These are phyloP conservation scores for Nycticorax nycticorax DNA, from an alignment of 2,113 vertebrate species.

Conservation along the genomic window DNA sequence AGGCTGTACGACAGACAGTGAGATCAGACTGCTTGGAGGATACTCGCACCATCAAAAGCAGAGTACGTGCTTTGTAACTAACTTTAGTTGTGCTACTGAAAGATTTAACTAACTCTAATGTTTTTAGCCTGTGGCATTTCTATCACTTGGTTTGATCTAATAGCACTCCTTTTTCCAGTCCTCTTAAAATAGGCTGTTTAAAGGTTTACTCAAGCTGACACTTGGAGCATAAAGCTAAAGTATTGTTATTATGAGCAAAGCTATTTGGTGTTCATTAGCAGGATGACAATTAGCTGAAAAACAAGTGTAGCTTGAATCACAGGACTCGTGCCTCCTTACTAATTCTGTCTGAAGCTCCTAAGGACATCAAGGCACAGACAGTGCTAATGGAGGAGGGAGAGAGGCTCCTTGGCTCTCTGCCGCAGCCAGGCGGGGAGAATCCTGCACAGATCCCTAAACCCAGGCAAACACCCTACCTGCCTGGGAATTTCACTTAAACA, in stretches of 20 bases:
- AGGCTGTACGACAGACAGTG: rapidly evolving
- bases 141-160: background rate
- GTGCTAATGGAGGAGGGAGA: background rate
- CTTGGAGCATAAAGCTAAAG: background rate
- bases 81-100: background rate
- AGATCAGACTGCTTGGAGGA: background rate
- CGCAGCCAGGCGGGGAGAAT: background rate
- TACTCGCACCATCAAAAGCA: rapidly evolving
- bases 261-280: background rate
- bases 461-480: rapidly evolving
- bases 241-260: background rate
- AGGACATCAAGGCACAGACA: background rate
- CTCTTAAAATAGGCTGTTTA: background rate
- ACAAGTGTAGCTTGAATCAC: background rate
- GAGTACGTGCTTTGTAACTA: background rate
- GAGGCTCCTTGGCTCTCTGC: background rate
- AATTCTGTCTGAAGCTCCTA: background rate
- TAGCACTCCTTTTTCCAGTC: background rate
- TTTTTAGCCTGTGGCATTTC: background rate
- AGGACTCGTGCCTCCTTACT: background rate
- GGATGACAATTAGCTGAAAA: background rate
- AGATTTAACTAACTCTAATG: background rate
- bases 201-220: background rate
- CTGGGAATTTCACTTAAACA: background rate
- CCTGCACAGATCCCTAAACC: background rate